Conservation (phyloP, 2,797 vertebrate genomes). For the Mycteria americana region DNA sequence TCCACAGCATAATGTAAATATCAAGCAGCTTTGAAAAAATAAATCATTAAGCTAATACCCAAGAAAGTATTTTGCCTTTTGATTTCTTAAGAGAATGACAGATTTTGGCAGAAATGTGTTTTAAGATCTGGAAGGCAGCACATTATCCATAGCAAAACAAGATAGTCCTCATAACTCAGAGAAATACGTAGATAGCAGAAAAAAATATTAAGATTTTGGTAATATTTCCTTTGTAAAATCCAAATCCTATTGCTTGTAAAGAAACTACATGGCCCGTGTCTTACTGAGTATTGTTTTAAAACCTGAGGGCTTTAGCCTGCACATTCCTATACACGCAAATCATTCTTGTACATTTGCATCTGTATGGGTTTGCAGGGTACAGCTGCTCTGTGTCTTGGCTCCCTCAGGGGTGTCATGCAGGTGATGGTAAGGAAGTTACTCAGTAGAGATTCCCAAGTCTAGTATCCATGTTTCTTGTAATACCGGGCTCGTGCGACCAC, state of each 20-base stretch:
- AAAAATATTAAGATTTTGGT: background rate
- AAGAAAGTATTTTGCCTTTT: background rate
- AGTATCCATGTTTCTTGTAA: slow-evolving; percentile 47
- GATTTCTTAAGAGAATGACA: background rate
- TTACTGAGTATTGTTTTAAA: background rate
- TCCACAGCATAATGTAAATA: background rate
- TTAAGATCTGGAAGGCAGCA: background rate
- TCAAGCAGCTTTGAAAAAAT: background rate
- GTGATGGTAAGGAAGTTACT: background rate
- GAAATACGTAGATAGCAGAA: background rate
- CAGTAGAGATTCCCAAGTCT: background rate
- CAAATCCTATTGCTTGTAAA: background rate
- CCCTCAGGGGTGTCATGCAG: background rate
- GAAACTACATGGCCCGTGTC: background rate
- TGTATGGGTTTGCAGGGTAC: background rate
- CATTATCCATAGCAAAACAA: background rate
- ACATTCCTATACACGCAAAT: background rate
- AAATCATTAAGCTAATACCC: background rate
- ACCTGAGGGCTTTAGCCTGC: background rate
- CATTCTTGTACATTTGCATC: background rate
- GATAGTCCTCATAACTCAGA: background rate
- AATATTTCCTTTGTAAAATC: background rate
- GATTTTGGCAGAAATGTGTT: background rate
- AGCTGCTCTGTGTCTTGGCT: background rate
- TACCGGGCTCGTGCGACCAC: slow-evolving; percentile 60